These are phyloP conservation scores for Vulpes lagopus DNA, from an alignment of 2,113 vertebrate species.

Conservation along the genomic window DNA sequence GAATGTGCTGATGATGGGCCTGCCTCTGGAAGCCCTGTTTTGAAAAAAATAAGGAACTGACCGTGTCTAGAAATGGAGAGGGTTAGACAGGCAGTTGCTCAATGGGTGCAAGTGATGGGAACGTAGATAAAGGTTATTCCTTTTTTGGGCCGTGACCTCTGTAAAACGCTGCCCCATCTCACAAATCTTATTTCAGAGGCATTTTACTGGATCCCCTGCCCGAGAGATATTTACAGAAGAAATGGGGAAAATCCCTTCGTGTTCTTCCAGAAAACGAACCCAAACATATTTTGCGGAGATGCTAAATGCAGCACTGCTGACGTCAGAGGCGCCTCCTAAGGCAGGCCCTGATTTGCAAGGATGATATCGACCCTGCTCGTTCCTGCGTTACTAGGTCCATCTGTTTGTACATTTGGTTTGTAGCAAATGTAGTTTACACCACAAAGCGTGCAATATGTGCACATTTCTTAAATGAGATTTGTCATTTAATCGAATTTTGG, in stretches of 20 bases:
- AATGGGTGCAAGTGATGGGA: neutral
- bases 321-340: constrained; percentile 54
- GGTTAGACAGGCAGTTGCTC: neutral
- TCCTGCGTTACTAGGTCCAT: constrained; percentile 49
- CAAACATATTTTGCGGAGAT: constrained; percentile 54
- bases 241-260: constrained; percentile 67
- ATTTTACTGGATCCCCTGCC: constrained; percentile 51
- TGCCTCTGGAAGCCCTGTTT: neutral
- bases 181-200: neutral
- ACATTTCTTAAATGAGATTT: constrained; percentile 61
- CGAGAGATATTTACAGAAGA: constrained; percentile 60
- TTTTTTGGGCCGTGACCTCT: neutral
- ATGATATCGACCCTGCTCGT: neutral
- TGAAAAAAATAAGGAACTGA: neutral
- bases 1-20: neutral
- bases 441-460: constrained; percentile 60
- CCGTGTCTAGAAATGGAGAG: neutral
- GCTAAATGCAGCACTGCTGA: constrained; percentile 54
- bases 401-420: constrained; percentile 73
- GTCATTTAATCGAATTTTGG: constrained; percentile 32
- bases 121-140: neutral
- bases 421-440: constrained; percentile 65
- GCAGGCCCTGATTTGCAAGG: neutral
- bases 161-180: constrained; percentile 43
- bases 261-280: constrained; percentile 64